A percentile compares a stretch with the other conserved stretches of the same genome.
Conservation (phyloP, 92 coral and sea anemone genomes). For the Actinostola sp. region DNA sequence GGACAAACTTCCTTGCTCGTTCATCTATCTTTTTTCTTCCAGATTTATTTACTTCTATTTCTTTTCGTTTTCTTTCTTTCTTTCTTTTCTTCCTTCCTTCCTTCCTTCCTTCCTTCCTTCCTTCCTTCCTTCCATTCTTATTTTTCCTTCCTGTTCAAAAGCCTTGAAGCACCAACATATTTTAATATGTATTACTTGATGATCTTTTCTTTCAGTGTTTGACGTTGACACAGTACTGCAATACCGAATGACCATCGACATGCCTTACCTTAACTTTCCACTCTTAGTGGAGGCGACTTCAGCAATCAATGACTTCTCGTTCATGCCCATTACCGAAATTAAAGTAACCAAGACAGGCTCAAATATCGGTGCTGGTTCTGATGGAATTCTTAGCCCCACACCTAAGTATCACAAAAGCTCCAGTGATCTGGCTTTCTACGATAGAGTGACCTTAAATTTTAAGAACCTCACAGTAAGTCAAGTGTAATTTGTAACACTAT, state of each 20-base stretch:
- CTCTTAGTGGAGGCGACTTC: slow-evolving; percentile 79
- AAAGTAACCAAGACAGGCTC: slow-evolving; percentile 32
- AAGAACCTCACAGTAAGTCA: slow-evolving; percentile 76
- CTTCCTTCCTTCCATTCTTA: too few relatives aligned
- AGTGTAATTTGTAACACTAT: not conserved
- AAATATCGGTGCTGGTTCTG: slow-evolving; percentile 33
- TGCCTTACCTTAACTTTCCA: slow-evolving; percentile 80
- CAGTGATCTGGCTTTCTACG: slow-evolving; percentile 57
- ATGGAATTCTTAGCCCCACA: slow-evolving; percentile 20
- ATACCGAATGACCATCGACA: slow-evolving; percentile 70
- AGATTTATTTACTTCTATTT: too few relatives aligned
- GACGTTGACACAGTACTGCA: slow-evolving; percentile 57
- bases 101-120: too few relatives aligned
- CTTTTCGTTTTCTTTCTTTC: too few relatives aligned
- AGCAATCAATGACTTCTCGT: slow-evolving; percentile 88
- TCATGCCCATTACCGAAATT: slow-evolving; percentile 66
- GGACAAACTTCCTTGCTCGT: too few relatives aligned
- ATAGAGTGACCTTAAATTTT: slow-evolving; percentile 83
- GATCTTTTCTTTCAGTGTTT: slow-evolving; percentile 50
- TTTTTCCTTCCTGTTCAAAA: too few relatives aligned
- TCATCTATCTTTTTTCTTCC: too few relatives aligned
- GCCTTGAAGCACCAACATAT: not conserved
- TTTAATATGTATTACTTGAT: not conserved
- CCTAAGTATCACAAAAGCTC: slow-evolving; percentile 56
- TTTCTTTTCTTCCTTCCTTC: too few relatives aligned